Percentiles rank a stretch among this genome's conserved stretches.
Evolutionary conservation across 2,888 invertebrate species (phyloP).

Genomic region (Acronicta leporina): DNA sequence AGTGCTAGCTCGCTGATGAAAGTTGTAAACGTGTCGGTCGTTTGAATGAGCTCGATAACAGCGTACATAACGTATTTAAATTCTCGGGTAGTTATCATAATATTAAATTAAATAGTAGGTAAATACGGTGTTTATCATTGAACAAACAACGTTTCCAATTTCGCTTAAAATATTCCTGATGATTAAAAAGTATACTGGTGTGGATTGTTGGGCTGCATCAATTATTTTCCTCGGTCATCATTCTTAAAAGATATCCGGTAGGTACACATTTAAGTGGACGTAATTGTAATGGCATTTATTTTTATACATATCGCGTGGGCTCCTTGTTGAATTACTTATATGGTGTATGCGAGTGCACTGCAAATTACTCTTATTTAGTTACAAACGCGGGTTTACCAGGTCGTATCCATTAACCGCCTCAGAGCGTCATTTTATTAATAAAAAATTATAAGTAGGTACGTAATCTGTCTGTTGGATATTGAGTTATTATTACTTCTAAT

Average conservation of each 20-base stretch:
- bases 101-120: too few species aligned
- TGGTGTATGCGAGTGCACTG: conserved; percentile 63
- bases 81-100: conserved; percentile 1
- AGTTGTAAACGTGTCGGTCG: conserved; percentile 63
- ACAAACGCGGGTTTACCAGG: conserved; percentile 57
- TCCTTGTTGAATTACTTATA: conserved; percentile 62
- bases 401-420: conserved; percentile 56
- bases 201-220: conserved; percentile 41
- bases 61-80: conserved; percentile 18
- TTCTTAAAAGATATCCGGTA: conserved; percentile 48
- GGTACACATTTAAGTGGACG: conserved; percentile 58
- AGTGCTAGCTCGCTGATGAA: conserved; percentile 60
- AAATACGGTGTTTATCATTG: background rate
- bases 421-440: conserved; percentile 34
- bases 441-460: conserved; percentile 14
- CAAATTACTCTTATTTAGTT: conserved; percentile 72
- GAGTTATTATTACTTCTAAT: background rate
- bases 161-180: conserved; percentile 28
- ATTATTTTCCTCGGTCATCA: conserved; percentile 53
- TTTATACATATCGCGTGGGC: conserved; percentile 61
- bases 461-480: conserved; percentile 2
- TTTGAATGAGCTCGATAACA: conserved; percentile 48
- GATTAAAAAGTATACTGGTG: conserved; percentile 17
- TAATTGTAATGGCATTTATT: conserved; percentile 61
- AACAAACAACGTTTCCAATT: conserved; percentile 2